phyloP scores from a whole-genome alignment of 2,888 invertebrate genomes.

The Erannis defoliaria region DNA sequence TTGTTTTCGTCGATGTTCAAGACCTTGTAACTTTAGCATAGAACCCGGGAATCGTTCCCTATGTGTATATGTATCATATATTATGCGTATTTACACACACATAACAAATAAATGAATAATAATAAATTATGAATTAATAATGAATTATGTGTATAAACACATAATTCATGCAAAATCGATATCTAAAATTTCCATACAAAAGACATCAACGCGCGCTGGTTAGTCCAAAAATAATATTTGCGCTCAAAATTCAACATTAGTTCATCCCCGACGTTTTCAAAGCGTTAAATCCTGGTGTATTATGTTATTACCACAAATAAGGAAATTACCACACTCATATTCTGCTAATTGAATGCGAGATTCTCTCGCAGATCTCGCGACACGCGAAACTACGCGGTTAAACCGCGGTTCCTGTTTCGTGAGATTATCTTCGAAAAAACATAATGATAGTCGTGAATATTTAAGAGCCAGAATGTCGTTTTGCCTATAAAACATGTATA shows the following conservation, averaged over 20 bases:
- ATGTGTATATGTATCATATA: no score
- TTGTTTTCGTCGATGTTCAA: no score
- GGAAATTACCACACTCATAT: constrained; percentile 52
- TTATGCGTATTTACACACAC: no score
- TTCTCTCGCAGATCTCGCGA: constrained; percentile 43
- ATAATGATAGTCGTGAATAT: constrained; percentile 58
- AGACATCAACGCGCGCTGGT: constrained; percentile 51
- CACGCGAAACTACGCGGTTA: constrained; percentile 44
- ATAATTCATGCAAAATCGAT: neutral
- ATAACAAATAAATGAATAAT: no score
- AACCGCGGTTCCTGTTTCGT: constrained; percentile 50
- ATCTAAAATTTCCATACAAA: constrained; percentile 37
- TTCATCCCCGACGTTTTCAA: constrained; percentile 15
- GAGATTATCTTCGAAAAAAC: constrained; percentile 45
- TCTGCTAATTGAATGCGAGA: constrained; percentile 51
- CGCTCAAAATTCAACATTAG: constrained; percentile 7
- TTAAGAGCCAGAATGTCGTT: constrained; percentile 58
- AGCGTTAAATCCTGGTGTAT: constrained; percentile 44
- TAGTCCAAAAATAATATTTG: constrained; percentile 13
- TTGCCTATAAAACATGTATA: constrained; percentile 45
- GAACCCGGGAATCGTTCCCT: no score
- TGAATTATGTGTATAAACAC: no score
- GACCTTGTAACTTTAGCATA: no score
- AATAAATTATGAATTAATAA: no score
- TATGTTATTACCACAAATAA: constrained; percentile 53